Conservation (phyloP, 2,888 invertebrate species). For the Leptothorax acervorum region DNA sequence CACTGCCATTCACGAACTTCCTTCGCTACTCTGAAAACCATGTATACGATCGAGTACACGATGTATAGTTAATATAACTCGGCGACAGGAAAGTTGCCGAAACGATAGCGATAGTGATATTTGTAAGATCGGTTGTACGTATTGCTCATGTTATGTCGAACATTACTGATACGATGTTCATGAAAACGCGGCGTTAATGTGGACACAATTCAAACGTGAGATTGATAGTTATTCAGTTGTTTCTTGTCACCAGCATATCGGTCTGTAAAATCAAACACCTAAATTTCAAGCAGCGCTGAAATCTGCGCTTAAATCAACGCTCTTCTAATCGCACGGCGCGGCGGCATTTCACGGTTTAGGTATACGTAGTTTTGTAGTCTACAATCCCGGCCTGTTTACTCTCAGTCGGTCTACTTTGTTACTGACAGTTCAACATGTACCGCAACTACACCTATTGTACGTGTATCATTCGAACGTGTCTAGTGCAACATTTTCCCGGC, state of each 20-base stretch:
- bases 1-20: not conserved
- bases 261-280: not conserved
- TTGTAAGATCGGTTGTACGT: not conserved
- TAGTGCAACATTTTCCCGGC: slow-evolving; percentile 40
- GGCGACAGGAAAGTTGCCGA: not conserved
- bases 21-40: not conserved
- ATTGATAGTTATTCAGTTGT: not conserved
- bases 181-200: not conserved
- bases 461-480: slow-evolving; percentile 53
- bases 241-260: not conserved
- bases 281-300: not conserved
- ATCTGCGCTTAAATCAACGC: slow-evolving; percentile 37
- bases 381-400: slow-evolving; percentile 40
- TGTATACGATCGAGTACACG: not conserved
- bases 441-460: slow-evolving; percentile 38
- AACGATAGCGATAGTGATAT: not conserved
- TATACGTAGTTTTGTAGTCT: slow-evolving; percentile 30
- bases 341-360: not conserved
- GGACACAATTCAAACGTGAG: not conserved
- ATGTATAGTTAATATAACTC: slow-evolving; percentile 18
- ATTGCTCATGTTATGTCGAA: not conserved
- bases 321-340: slow-evolving; percentile 1
- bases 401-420: slow-evolving; percentile 46
- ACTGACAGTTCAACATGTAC: slow-evolving; percentile 45
- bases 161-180: not conserved